phyloP scores from a whole-genome alignment of 2,113 vertebrate genomes.

The Emydocephalus ijimae region DNA sequence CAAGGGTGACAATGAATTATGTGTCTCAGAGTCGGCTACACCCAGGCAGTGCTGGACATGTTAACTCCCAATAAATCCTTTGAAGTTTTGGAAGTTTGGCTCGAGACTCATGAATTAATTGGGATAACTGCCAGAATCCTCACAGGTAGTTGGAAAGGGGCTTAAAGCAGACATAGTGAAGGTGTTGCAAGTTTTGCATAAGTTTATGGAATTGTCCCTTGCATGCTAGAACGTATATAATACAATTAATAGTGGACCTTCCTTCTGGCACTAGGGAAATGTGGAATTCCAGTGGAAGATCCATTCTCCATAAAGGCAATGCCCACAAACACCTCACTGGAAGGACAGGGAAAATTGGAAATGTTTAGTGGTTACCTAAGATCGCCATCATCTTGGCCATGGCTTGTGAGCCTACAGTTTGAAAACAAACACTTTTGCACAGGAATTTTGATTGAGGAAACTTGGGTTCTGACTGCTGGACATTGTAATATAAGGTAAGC shows the following conservation, averaged over 20 bases:
- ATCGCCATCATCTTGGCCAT: neutral
- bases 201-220: neutral
- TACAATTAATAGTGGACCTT: neutral
- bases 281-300: neutral
- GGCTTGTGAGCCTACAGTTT: slow-evolving; percentile 28
- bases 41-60: no score
- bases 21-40: no score
- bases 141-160: neutral
- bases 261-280: slow-evolving; percentile 5
- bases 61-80: no score
- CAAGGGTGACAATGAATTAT: no score
- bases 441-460: neutral
- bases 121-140: no score
- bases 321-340: rapidly evolving
- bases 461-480: slow-evolving; percentile 18
- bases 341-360: neutral
- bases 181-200: neutral
- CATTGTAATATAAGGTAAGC: slow-evolving; percentile 20
- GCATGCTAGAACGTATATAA: neutral
- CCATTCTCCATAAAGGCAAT: neutral
- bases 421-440: neutral
- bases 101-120: no score
- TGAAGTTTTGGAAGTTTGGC: no score
- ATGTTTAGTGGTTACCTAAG: neutral
- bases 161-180: neutral